These are phyloP conservation scores for Choloepus hoffmanni DNA, from an alignment of 2,113 vertebrate genomes.

Conservation along the genomic window DNA sequence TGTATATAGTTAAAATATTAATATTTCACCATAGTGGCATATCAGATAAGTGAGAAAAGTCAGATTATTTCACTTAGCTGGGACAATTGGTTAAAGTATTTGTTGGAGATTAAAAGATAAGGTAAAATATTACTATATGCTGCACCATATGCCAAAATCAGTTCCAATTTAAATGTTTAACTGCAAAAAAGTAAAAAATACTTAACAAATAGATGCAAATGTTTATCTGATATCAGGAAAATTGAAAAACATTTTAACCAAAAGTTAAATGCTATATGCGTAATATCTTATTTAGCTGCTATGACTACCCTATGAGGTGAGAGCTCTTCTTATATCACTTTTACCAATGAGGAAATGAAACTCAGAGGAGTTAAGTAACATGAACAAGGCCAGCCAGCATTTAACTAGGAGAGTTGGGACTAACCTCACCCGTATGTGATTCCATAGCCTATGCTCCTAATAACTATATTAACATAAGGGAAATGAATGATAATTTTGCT, in stretches of 20 bases:
- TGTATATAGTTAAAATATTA: not conserved
- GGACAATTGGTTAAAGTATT: not conserved
- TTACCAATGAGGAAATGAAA: not conserved
- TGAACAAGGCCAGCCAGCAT: not conserved
- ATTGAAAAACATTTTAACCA: not conserved
- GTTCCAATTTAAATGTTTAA: not conserved
- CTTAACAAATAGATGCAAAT: not conserved
- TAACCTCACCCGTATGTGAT: not conserved
- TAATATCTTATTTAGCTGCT: not conserved
- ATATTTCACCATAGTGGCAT: not conserved
- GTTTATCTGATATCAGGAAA: not conserved
- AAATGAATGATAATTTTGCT: not conserved
- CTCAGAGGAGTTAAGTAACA: not conserved
- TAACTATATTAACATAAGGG: not conserved
- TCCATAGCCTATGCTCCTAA: not conserved
- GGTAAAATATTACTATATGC: not conserved
- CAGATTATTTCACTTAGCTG: not conserved
- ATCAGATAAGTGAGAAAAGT: not conserved
- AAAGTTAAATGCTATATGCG: not conserved
- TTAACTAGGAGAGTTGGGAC: not conserved
- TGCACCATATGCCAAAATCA: not conserved
- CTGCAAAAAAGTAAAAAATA: not conserved
- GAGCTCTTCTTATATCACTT: not conserved
- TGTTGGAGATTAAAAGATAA: not conserved
- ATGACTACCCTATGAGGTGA: not conserved